Percentiles rank a stretch among this genome's conserved stretches.
These are phyloP conservation scores for Puma concolor DNA, from an alignment of 2,113 vertebrate genomes.

Conservation along the genomic window DNA sequence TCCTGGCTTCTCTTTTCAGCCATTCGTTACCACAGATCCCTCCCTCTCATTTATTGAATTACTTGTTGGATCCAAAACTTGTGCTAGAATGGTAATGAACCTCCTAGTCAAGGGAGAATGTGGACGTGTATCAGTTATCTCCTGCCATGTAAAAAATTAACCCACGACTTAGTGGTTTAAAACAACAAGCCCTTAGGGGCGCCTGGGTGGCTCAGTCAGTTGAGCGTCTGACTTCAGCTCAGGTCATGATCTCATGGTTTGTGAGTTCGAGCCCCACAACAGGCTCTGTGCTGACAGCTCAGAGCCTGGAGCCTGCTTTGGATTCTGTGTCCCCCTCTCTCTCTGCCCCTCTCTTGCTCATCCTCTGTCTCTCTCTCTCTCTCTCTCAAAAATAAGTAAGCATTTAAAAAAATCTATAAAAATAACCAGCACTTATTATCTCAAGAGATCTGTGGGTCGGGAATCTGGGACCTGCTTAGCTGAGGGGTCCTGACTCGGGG, in stretches of 20 bases:
- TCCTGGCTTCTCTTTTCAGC: neutral
- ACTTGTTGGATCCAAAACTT: neutral
- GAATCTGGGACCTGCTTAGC: neutral
- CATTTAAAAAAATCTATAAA: neutral
- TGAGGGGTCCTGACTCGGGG: too few relatives aligned
- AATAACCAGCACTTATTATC: neutral
- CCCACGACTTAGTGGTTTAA: neutral
- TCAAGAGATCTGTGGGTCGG: neutral
- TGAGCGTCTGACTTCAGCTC: too few relatives aligned
- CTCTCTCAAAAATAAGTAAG: too few relatives aligned
- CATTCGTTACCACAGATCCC: neutral
- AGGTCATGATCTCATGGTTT: too few relatives aligned
- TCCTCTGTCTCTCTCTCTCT: too few relatives aligned
- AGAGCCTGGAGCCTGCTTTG: too few relatives aligned
- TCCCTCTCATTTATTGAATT: neutral
- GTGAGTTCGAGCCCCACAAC: too few relatives aligned
- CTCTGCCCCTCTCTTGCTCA: too few relatives aligned
- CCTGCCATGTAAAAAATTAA: neutral
- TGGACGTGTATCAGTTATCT: neutral
- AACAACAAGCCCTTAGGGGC: neutral
- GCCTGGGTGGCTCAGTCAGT: too few relatives aligned
- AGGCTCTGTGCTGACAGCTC: too few relatives aligned
- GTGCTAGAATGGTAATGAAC: neutral
- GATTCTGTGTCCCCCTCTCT: too few relatives aligned
- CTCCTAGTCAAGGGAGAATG: neutral